Conservation (phyloP, 37 sponge, comb jelly and placozoan species). For the Tethya wilhelma region DNA sequence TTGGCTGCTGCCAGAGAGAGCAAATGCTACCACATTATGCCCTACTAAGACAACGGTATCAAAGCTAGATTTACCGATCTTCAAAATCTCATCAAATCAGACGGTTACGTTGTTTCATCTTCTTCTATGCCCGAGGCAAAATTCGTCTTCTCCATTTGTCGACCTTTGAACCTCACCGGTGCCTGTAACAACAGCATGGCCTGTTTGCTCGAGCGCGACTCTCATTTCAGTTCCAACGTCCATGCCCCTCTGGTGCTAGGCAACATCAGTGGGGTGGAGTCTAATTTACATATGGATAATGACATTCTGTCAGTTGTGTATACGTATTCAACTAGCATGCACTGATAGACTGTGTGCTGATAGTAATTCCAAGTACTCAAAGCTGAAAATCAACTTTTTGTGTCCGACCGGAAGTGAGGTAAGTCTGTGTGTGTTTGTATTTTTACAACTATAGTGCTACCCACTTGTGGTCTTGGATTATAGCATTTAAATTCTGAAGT, state of each 20-base stretch:
- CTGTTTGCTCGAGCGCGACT: background rate
- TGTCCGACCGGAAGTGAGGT: too few species aligned
- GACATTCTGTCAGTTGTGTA: background rate
- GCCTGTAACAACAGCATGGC: constrained; percentile 15
- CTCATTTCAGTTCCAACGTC: background rate
- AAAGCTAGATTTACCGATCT: constrained; percentile 61
- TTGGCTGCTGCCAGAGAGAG: constrained; percentile 35
- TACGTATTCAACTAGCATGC: too few species aligned
- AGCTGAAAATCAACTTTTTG: too few species aligned
- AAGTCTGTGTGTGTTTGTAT: too few species aligned
- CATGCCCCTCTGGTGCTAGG: constrained; percentile 4
- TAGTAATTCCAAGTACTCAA: too few species aligned
- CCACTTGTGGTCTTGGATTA: too few species aligned
- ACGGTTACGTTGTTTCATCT: constrained; percentile 42
- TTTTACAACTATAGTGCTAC: too few species aligned
- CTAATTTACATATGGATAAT: constrained; percentile 1
- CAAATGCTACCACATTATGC: constrained; percentile 67
- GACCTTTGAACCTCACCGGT: background rate
- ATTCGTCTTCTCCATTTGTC: constrained; percentile 57
- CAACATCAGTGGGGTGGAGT: background rate
- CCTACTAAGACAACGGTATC: constrained; percentile 43
- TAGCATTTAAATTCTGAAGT: background rate
- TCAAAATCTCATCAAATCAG: constrained; percentile 31
- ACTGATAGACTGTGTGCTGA: too few species aligned
- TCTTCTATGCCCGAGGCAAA: constrained; percentile 6